These are phyloP conservation scores for Maccullochella peelii DNA, from an alignment of 2,113 vertebrate genomes.

Conservation along the genomic window DNA sequence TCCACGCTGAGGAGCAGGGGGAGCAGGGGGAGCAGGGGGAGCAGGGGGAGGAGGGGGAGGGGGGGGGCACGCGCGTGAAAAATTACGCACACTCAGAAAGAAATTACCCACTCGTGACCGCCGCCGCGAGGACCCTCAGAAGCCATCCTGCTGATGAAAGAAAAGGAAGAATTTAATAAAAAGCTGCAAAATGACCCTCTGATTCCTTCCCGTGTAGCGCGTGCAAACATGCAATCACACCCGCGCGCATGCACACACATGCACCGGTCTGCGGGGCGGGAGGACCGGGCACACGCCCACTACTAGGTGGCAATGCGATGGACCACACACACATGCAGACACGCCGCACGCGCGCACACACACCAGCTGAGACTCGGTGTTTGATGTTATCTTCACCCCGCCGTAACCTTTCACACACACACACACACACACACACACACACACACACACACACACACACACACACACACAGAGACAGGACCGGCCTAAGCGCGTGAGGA, in stretches of 20 bases:
- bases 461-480: too few relatives aligned
- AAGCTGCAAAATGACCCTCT: neutral
- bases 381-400: slow-evolving; percentile 54
- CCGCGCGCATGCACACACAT: slow-evolving; percentile 19
- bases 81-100: slow-evolving; percentile 54
- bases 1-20: slow-evolving; percentile 68
- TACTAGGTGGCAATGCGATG: slow-evolving; percentile 49
- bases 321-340: slow-evolving; percentile 24
- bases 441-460: neutral
- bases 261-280: slow-evolving; percentile 57
- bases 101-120: slow-evolving; percentile 52
- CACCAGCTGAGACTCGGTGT: neutral
- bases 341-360: neutral
- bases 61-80: slow-evolving; percentile 16
- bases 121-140: neutral
- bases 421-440: neutral
- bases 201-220: neutral
- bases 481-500: slow-evolving; percentile 10
- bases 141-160: neutral
- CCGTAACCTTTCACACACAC: slow-evolving; percentile 48
- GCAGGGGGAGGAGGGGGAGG: neutral
- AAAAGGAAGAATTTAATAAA: neutral
- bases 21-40: slow-evolving; percentile 38
- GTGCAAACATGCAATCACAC: slow-evolving; percentile 8
- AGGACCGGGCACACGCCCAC: slow-evolving; percentile 62